Percentiles rank a stretch among this genome's conserved stretches.
These are phyloP conservation scores for Plusia festucae DNA, from an alignment of 2,888 invertebrate genomes.

Conservation along the genomic window DNA sequence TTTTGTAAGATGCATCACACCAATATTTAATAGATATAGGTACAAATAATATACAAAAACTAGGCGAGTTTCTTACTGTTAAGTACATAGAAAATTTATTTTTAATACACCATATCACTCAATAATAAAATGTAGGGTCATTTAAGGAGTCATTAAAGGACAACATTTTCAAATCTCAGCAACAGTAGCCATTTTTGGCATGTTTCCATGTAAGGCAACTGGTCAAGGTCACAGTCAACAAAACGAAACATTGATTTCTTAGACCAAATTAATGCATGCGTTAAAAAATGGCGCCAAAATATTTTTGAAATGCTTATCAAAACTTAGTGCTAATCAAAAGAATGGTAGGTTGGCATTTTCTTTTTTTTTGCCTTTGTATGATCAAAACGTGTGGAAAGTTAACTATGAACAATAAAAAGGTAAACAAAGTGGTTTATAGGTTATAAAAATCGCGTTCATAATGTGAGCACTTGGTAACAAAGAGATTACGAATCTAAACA, in stretches of 20 bases:
- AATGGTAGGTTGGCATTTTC: background rate
- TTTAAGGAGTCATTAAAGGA: no score
- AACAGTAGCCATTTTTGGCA: background rate
- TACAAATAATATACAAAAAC: no score
- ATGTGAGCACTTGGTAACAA: constrained; percentile 39
- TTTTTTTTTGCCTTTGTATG: background rate
- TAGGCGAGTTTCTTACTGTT: no score
- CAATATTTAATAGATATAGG: no score
- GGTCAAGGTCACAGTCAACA: background rate
- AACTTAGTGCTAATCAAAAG: background rate
- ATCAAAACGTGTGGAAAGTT: background rate
- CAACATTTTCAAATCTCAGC: background rate
- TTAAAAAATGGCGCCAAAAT: constrained; percentile 45
- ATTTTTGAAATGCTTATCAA: constrained; percentile 1
- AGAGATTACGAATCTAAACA: constrained; percentile 16
- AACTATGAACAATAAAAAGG: background rate
- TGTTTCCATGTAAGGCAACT: background rate
- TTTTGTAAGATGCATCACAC: no score
- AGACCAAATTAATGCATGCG: background rate
- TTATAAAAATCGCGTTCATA: constrained; percentile 29
- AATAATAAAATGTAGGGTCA: no score
- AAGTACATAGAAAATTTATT: no score
- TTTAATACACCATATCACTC: no score
- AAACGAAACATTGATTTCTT: background rate
- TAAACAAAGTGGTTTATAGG: constrained; percentile 45